Conservation (phyloP, 2,797 vertebrate genomes). For the Eremophila alpestris region DNA sequence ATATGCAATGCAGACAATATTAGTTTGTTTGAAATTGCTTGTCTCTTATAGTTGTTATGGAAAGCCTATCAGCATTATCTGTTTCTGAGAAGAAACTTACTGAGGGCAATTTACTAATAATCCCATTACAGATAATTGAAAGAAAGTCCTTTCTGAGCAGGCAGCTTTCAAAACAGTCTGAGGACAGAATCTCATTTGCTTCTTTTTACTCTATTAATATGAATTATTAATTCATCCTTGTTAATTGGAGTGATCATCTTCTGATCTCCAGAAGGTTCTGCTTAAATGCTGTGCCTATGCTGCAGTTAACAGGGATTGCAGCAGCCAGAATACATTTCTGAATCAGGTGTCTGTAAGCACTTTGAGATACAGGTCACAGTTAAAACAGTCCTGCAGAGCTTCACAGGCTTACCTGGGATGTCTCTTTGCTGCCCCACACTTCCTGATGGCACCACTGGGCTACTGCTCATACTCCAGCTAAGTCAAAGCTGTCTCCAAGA, state of each 20-base stretch:
- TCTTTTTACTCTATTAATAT: not conserved
- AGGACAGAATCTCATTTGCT: not conserved
- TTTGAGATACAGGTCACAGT: accelerated
- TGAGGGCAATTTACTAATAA: not conserved
- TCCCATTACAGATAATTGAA: not conserved
- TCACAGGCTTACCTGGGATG: not conserved
- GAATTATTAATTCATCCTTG: not conserved
- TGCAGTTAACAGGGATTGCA: not conserved
- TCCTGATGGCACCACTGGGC: not conserved
- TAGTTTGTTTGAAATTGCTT: not conserved
- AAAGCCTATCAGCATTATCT: not conserved
- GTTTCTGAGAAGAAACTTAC: not conserved
- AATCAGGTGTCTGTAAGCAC: not conserved
- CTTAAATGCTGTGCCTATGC: not conserved
- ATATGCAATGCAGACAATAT: not conserved
- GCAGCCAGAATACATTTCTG: not conserved
- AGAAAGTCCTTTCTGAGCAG: not conserved
- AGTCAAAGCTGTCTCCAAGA: not conserved
- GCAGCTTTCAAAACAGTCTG: not conserved
- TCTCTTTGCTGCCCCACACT: not conserved
- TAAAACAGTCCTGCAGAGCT: not conserved
- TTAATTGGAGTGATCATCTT: not conserved
- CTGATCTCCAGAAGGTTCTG: not conserved
- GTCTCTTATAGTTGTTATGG: not conserved
- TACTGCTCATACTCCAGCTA: not conserved